A percentile compares a stretch with the other conserved stretches of the same genome.
These are phyloP conservation scores for Platyura marginata DNA, from an alignment of 1,140 invertebrate genomes.

Conservation along the genomic window DNA sequence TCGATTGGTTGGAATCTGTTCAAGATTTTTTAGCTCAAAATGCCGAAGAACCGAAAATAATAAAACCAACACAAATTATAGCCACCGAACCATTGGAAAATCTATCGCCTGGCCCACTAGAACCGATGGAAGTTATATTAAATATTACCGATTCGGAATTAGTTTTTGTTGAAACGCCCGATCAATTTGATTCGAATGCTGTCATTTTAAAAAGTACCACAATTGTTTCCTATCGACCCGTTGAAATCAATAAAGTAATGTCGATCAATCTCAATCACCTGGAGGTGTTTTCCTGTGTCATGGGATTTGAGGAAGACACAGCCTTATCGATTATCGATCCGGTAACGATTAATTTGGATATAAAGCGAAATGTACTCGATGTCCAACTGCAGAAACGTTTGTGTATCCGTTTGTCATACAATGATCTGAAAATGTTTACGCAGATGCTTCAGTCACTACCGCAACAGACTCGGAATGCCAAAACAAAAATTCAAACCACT, in stretches of 20 bases:
- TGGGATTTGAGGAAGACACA: constrained; percentile 83
- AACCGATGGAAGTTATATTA: constrained; percentile 62
- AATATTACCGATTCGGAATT: constrained; percentile 93
- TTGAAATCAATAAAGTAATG: constrained; percentile 50
- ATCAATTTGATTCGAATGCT: constrained; percentile 74
- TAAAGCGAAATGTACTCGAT: constrained; percentile 33
- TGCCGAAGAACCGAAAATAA: constrained; percentile 5
- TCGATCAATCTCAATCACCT: constrained; percentile 77
- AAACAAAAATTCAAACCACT: constrained; percentile 15
- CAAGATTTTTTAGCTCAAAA: constrained; percentile 53
- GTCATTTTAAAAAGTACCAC: constrained; percentile 89
- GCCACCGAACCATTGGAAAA: too few species aligned
- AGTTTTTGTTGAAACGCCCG: constrained; percentile 81
- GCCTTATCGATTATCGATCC: constrained; percentile 93
- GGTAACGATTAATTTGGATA: constrained; percentile 57
- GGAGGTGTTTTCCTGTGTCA: constrained; percentile 85
- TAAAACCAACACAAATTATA: neutral
- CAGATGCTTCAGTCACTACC: constrained; percentile 75
- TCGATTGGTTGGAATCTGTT: constrained; percentile 84
- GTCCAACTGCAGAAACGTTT: constrained; percentile 46
- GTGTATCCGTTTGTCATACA: constrained; percentile 76
- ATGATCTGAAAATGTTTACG: constrained; percentile 82
- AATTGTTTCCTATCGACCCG: constrained; percentile 60
- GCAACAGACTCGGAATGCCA: constrained; percentile 41
- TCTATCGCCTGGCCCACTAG: constrained; percentile 2